Conservation (phyloP, 2,113 vertebrate species). For the Corythaixoides concolor region DNA sequence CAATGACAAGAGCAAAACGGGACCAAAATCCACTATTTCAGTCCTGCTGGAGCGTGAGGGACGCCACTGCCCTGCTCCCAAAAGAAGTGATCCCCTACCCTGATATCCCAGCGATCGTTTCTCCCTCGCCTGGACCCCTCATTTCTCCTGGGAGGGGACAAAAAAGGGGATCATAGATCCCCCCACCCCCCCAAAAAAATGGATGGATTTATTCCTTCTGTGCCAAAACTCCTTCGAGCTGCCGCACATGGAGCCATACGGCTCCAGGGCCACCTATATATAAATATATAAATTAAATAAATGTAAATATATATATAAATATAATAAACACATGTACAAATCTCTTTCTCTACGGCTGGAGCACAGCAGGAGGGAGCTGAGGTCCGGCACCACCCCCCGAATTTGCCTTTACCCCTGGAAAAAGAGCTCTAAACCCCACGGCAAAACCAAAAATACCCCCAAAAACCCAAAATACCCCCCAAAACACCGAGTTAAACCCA, state of each 20-base stretch:
- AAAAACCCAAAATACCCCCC: too few relatives aligned
- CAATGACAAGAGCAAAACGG: neutral
- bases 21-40: neutral
- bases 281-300: too few relatives aligned
- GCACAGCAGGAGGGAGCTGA: neutral
- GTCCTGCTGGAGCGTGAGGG: fast-evolving
- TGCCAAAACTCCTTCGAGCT: neutral
- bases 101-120: fast-evolving
- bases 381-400: neutral
- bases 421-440: neutral
- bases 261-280: neutral
- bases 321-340: too few relatives aligned
- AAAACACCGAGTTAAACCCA: neutral
- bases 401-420: neutral
- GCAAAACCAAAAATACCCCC: too few relatives aligned
- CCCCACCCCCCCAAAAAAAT: neutral
- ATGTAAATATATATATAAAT: too few relatives aligned
- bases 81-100: too few relatives aligned
- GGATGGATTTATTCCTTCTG: neutral
- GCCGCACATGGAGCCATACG: too few relatives aligned
- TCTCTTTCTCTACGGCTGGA: neutral
- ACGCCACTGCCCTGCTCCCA: too few relatives aligned
- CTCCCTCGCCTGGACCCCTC: neutral
- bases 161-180: too few relatives aligned
- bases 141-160: neutral